Evolutionary conservation across 2,797 vertebrate species (phyloP), one percentile per base, ranked within the genome.

Genomic region (Sciurus carolinensis): DNA sequence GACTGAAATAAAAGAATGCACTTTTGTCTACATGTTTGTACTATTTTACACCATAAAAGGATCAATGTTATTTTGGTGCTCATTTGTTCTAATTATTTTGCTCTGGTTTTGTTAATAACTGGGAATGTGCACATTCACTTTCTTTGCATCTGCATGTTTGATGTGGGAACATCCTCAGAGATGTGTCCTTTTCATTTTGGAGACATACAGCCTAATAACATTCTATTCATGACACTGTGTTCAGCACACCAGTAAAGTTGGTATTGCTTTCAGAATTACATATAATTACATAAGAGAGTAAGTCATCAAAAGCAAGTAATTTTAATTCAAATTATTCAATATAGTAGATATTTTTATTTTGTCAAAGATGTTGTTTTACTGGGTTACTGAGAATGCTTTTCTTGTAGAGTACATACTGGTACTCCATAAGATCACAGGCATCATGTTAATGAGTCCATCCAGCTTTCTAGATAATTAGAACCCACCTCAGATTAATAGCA

Each of bases 291-390:
- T 59, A 87, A 90, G 26, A 62, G 39, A 71, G 17, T 33, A 84
- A 64, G 7, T 30, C 47, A 10, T 42, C 52, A 83, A 91, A 95
- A 96, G 30, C 24, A 87, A 81, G n/a, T 73, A 24, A 36, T 90
- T 95, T 95, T 39, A 52, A 76, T 85, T 93, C 72, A 91, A 83
- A 76, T 71, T 88, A 71, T n/a, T 11, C 6, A 47, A 39, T 54
- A 26, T 73, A 28, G 47, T 44, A 95, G 26, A 47, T 54, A 62
- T 76, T 81, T 95, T 95, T 80, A 59, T 72, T 95, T 94, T 80
- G 1, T 52, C 28, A 59, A 83, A 91, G 90, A 39, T 64, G 17
- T 73, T 96, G 13, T 72, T 97, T 73, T 93, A 95, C 18, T 64
- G 47, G 95, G 7, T 72, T 77, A 84, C 7, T 4, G 18, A 54